Base-by-base conservation (phyloP, 2,888 invertebrate species). In the Heliconius sara region DNA sequence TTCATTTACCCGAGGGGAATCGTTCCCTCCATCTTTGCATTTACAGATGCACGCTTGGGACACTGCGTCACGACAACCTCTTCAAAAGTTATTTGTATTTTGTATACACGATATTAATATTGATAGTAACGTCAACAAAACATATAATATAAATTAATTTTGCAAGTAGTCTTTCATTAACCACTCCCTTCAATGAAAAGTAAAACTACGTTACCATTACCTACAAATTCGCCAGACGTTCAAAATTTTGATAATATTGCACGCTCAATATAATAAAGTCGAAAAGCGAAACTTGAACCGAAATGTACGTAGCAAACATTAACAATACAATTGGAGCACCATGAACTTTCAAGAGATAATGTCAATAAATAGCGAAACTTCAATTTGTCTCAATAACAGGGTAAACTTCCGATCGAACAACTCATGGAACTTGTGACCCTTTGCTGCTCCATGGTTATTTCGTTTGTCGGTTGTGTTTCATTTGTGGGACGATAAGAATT, bases 351-450 rank as follows among this genome's bases (percentile, higher is more conserved):
- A 66, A 25, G 43, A 81, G 81, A 83, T 83, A 80, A 81, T 83
- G 82, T 81, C 83, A 81, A 83, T 84, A 84, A 83, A 81, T 80
- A 82, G 79, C 77, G 80, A 83, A 80, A n/a, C 81, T 80, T 82
- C 74, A 77, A 83, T 84, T 83, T 80, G 83, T 83, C 83, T 83
- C 83, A 83, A 82, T 83, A 83, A 80, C 83, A 82, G 72, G 77
- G 76, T 76, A 73, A 83, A 86, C 84, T 85, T 85, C 83, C 68
- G 63, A 77, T 63, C 66, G 78, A 12, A 43, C n/a, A 30, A 43
- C 52, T 66, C 67, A 60, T n/a, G 52, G 52, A 67, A 68, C 57
- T 74, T 9, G 57, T n/a, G 60, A n/a, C 25, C 39, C 25, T 75
- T 34, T 27, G 19, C 25, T 27, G 19, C 25, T 19, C 10, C 65